Evolutionary conservation across 2,797 vertebrate genomes (phyloP), one percentile per base, ranked within the genome.

Genomic region (Aeoliscus strigatus): DNA sequence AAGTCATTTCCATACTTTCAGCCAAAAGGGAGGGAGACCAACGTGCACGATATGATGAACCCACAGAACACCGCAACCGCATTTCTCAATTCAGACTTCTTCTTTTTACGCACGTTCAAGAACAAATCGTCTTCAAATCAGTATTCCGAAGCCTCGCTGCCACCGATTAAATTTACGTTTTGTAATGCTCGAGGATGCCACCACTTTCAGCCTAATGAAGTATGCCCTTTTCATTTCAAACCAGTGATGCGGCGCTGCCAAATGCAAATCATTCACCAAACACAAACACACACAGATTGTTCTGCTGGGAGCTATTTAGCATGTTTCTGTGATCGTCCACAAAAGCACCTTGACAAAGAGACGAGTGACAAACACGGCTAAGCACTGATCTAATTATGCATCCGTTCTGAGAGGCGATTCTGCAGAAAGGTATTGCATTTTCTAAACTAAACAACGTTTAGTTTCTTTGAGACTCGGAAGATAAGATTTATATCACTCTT

Each of bases 161-260:
- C 57, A 46, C 54, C 60, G 68, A 61, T 73, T 76, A 77, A n/a
- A 73, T 66, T 52, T 27, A 15, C 65, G 50, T 75, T 68, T 56
- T 67, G 58, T 42, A 14, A 52, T 44, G 56, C 68, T 72, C 14
- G 45, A 70, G 46, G 57, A 77, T 60, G 56, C 41, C 57, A 40
- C 55, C 38, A 52, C 64, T 69, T 56, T 66, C 44, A 54, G 18
- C 42, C 45, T 69, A 60, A 78, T 75, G 66, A 66, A 69, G 53
- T 47, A 70, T 52, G 42, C n/a, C 48, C 51, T 39, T 75, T 63
- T 68, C 57, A 73, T 73, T 74, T 63, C 51, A 54, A 62, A 39
- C 39, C 60, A 63, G 42, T 25, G 46, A 78, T 40, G 73, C 63
- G 34, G 63, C 5, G 25, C 60, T 58, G 56, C 57, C 48, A 75